Conservation (phyloP, 2,888 invertebrate genomes). For the Leptinotarsa juncta region DNA sequence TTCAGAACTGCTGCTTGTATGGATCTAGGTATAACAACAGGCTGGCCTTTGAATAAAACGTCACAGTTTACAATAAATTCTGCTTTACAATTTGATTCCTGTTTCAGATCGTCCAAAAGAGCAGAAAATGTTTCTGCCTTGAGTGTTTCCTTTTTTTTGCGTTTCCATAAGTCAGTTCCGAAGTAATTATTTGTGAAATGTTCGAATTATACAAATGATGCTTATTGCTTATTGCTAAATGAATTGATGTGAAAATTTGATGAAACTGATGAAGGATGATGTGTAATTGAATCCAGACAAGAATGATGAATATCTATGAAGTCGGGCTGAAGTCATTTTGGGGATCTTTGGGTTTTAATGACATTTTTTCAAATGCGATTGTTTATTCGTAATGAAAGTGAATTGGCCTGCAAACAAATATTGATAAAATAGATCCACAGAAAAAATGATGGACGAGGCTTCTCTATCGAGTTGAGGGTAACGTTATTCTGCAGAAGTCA, state of each 20-base stretch:
- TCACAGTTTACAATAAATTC: background rate
- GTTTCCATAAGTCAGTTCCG: background rate
- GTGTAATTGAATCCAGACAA: background rate
- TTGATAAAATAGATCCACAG: background rate
- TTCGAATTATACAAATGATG: background rate
- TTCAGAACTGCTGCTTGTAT: background rate
- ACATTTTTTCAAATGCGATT: background rate
- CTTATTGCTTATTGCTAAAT: background rate
- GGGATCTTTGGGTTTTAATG: background rate
- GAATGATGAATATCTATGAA: no score
- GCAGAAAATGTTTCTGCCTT: background rate
- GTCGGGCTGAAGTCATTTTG: no score
- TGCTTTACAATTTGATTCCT: no score
- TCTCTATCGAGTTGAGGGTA: no score
- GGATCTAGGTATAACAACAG: background rate
- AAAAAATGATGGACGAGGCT: no score
- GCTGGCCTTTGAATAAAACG: background rate
- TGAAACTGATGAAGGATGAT: background rate
- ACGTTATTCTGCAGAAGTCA: no score
- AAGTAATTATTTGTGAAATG: background rate
- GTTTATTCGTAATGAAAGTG: background rate
- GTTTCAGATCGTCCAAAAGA: no score
- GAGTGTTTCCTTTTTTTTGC: background rate
- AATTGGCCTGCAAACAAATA: background rate
- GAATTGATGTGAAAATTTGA: background rate